phyloP scores from a whole-genome alignment of 2,113 vertebrate genomes.

The Monarcha castaneiventris region DNA sequence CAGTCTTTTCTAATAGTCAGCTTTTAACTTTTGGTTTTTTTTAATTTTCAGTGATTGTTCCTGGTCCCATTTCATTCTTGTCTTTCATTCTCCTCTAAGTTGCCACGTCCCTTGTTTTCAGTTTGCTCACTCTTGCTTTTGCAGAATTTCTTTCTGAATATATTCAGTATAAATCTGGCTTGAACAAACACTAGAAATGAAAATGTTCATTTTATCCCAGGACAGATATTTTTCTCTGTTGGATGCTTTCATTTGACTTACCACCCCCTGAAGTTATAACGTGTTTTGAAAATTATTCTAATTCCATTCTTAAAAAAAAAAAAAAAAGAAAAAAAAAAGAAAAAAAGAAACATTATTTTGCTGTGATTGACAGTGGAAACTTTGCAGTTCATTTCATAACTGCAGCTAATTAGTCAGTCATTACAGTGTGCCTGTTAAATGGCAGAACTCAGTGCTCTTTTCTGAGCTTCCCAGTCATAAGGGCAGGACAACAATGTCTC shows the following conservation, averaged over 20 bases:
- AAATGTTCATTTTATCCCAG: conserved; percentile 44
- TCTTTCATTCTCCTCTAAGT: neutral
- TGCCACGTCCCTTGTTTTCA: neutral
- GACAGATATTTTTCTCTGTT: conserved; percentile 14
- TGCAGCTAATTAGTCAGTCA: conserved; percentile 49
- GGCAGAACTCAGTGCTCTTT: neutral
- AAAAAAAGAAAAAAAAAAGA: neutral
- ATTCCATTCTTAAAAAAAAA: neutral
- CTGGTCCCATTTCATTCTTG: neutral
- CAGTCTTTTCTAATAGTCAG: neutral
- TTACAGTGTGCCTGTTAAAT: neutral
- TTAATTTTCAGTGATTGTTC: neutral
- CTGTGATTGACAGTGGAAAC: conserved; percentile 21
- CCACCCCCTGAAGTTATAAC: conserved; percentile 16
- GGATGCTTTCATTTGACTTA: conserved; percentile 39
- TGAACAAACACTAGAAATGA: conserved; percentile 2
- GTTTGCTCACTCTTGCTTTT: neutral
- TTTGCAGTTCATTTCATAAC: conserved; percentile 13
- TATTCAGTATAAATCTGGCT: conserved; percentile 21
- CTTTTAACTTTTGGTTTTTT: neutral
- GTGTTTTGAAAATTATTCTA: conserved; percentile 48
- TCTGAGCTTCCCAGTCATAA: neutral
- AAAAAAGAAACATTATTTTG: neutral
- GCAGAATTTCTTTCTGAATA: neutral
- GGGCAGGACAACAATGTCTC: neutral